phyloP scores from a whole-genome alignment of 2,797 vertebrate genomes.

The Hydrolagus colliei region DNA sequence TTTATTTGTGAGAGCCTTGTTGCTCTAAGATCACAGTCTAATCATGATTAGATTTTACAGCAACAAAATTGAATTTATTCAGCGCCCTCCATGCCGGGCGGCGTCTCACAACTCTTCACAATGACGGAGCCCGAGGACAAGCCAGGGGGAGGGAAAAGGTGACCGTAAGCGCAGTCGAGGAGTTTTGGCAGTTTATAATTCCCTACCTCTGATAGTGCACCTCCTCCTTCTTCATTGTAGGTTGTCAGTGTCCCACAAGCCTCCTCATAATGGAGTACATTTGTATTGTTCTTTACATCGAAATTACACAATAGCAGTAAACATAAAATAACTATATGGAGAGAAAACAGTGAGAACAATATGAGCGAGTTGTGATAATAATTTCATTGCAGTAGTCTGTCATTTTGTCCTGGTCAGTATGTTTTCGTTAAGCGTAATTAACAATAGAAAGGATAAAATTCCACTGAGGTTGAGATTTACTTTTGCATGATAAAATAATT shows the following conservation, averaged over 20 bases:
- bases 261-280: conserved; percentile 34
- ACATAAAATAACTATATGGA: conserved; percentile 50
- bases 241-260: conserved; percentile 64
- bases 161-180: too few relatives aligned
- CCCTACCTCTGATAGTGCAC: conserved; percentile 44
- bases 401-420: too few relatives aligned
- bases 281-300: background rate
- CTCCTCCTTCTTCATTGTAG: conserved; percentile 67
- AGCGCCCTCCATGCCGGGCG: too few relatives aligned
- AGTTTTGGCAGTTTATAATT: background rate
- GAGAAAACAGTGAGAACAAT: background rate
- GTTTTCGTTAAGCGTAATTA: too few relatives aligned
- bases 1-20: too few relatives aligned
- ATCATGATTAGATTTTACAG: background rate
- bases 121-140: too few relatives aligned
- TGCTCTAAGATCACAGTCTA: background rate
- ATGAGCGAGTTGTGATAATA: background rate
- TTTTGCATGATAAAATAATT: too few relatives aligned
- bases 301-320: conserved; percentile 27
- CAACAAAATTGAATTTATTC: too few relatives aligned
- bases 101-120: too few relatives aligned
- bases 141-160: too few relatives aligned
- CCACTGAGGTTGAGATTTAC: too few relatives aligned
- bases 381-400: background rate
- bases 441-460: too few relatives aligned